Evolutionary conservation across 2,113 vertebrate species (phyloP).

Genomic region (Seriola dumerili): DNA sequence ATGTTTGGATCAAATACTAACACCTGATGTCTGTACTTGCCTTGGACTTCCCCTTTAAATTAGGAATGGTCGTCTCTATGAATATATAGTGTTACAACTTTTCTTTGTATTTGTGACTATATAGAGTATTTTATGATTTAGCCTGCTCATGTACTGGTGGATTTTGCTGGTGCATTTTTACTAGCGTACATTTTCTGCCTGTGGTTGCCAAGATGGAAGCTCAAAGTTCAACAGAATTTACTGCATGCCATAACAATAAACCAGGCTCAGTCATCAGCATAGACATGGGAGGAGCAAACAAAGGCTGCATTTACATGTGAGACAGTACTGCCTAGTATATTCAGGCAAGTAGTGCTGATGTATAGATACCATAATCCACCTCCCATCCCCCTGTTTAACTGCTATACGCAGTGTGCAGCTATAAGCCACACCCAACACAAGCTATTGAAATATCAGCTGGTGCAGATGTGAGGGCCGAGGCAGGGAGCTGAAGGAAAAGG

Average conservation of each 20-base stretch:
- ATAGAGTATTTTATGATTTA: constrained; percentile 4
- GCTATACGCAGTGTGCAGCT: constrained; percentile 62
- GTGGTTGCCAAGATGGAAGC: constrained; percentile 65
- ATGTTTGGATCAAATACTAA: background rate
- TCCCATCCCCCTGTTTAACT: constrained; percentile 73
- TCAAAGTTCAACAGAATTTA: constrained; percentile 83
- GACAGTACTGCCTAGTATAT: constrained; percentile 59
- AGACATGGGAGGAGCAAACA: constrained; percentile 72
- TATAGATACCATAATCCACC: constrained; percentile 66
- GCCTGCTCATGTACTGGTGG: background rate
- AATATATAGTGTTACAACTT: background rate
- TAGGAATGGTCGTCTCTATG: background rate
- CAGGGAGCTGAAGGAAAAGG: constrained; percentile 35
- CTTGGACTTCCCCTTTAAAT: background rate
- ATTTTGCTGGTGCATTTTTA: constrained; percentile 34
- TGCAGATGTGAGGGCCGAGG: constrained; percentile 59
- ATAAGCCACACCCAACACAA: constrained; percentile 72
- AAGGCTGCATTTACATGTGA: constrained; percentile 74
- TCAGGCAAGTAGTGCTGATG: constrained; percentile 68
- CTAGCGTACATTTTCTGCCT: constrained; percentile 45
- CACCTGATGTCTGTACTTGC: background rate
- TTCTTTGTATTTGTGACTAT: background rate
- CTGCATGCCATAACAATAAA: constrained; percentile 75
- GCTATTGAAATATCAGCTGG: constrained; percentile 73
- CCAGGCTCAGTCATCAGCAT: constrained; percentile 47